Evolutionary conservation across 2,888 invertebrate species (phyloP).

Genomic region (Monopis laevigella): DNA sequence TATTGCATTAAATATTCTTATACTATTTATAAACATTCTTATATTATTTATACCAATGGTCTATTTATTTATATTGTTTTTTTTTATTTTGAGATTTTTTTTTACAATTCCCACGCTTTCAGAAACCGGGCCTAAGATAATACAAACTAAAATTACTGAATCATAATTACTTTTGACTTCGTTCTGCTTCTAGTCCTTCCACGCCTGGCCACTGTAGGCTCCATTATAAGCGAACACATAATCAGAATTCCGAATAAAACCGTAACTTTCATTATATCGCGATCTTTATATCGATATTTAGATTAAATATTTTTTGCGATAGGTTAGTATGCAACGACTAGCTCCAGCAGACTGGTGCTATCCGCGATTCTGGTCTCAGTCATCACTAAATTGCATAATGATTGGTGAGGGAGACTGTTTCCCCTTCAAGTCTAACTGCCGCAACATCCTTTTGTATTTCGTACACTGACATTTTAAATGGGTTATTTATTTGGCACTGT

Average conservation of each 20-base stretch:
- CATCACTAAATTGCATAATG: slow-evolving; percentile 59
- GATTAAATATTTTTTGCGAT: too few relatives aligned
- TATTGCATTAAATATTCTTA: too few relatives aligned
- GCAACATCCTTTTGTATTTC: slow-evolving; percentile 3
- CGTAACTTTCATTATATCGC: slow-evolving; percentile 27
- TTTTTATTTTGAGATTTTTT: too few relatives aligned
- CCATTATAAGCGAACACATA: slow-evolving; percentile 30
- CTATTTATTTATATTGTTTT: too few relatives aligned
- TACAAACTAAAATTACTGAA: too few relatives aligned
- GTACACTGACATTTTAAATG: too few relatives aligned
- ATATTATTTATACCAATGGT: too few relatives aligned
- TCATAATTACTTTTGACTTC: slow-evolving; percentile 72
- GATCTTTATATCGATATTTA: too few relatives aligned
- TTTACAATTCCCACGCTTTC: too few relatives aligned
- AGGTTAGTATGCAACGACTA: background rate
- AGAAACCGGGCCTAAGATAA: too few relatives aligned
- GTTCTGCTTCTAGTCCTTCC: slow-evolving; percentile 77
- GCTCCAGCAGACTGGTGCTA: background rate
- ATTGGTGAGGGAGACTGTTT: slow-evolving; percentile 19
- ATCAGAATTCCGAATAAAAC: slow-evolving; percentile 30
- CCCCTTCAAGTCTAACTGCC: slow-evolving; percentile 1
- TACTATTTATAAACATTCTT: too few relatives aligned
- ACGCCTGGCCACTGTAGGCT: slow-evolving; percentile 65
- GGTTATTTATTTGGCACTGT: too few relatives aligned
- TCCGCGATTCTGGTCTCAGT: background rate